Percentiles rank a stretch among this genome's conserved stretches.
These are phyloP conservation scores for Cyanoderma ruficeps DNA, from an alignment of 2,113 vertebrate genomes.

Conservation along the genomic window DNA sequence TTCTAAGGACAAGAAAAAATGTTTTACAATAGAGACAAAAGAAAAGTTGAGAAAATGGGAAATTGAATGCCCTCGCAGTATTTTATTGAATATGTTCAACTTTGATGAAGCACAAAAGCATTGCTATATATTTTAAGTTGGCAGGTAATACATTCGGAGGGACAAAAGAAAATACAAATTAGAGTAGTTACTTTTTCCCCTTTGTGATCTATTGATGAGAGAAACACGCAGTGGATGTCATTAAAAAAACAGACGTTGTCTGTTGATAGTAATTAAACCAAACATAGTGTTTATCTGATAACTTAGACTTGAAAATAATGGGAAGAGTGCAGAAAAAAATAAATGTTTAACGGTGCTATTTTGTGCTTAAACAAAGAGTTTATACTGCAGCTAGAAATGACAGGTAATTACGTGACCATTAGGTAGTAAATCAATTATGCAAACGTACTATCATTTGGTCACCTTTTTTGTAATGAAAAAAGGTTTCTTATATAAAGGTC, in stretches of 20 bases:
- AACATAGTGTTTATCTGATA: background rate
- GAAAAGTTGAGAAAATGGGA: constrained; percentile 25
- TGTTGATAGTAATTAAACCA: background rate
- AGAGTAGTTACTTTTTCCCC: background rate
- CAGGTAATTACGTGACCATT: background rate
- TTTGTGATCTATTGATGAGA: background rate
- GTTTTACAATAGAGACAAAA: constrained; percentile 28
- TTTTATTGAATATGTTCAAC: constrained; percentile 25
- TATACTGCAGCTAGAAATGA: background rate
- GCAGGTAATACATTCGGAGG: background rate
- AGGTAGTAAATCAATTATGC: background rate
- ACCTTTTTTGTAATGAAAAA: background rate
- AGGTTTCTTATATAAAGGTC: accelerated
- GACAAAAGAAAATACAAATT: background rate
- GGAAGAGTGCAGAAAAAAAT: background rate
- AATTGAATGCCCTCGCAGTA: constrained; percentile 3
- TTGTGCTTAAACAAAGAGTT: background rate
- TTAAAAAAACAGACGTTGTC: background rate
- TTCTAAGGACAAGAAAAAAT: background rate
- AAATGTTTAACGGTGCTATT: background rate
- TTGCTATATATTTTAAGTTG: background rate
- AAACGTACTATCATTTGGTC: background rate
- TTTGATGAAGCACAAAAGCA: constrained; percentile 28
- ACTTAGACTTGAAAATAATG: background rate
- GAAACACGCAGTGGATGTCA: background rate